Evolutionary conservation across 37 sponge, comb jelly and placozoan species (phyloP), one percentile per base, ranked within the genome.

Genomic region (Halichondria panicea): DNA sequence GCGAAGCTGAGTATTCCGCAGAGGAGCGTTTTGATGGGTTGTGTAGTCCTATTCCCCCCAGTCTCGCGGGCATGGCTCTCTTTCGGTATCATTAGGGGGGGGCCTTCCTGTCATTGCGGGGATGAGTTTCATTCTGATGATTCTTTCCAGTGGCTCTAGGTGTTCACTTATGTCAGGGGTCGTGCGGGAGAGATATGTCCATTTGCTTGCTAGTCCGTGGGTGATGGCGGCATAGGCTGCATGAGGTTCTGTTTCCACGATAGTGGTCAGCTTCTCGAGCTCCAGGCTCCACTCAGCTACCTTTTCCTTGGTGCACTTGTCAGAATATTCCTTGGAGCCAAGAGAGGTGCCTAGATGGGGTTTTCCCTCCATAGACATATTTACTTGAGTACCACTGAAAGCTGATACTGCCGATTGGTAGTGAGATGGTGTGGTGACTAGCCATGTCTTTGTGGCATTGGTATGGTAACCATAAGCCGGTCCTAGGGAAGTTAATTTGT

Each of bases 161-260:
- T 61, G 52, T 22, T 64, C 65, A 28, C 30, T 30, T 18, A 64
- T 72, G 2, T 45, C 55, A 50, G 71, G 54, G 13, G 32, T 46
- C 11, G 71, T 71, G n/a, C 55, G 46, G 28, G 4, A 52, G 18
- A 71, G 1, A n/a, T 76, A 74, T 19, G 75, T 75, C 76, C 76
- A 75, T 59, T 39, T 59, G 36, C 58, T 78, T 3, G 32, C 4
- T 13, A 78, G 39, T 13, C 66, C 78, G 43, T 63, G 78, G 4
- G 75, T 39, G 30, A 73, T 48, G 22, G 68, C 75, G 36, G 74
- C 34, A 65, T 73, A 83, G 4, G 76, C 84, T 53, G 75, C 60
- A 53, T 83, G 84, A 9, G 76, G 84, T 63, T 83, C 68, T 4
- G 69, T 65, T 36, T 37, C 11, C 41, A 71, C 77, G 61, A 84